Evolutionary conservation across 2,888 invertebrate species (phyloP), one percentile per base, ranked within the genome.

Genomic region (Drosophila greeni): DNA sequence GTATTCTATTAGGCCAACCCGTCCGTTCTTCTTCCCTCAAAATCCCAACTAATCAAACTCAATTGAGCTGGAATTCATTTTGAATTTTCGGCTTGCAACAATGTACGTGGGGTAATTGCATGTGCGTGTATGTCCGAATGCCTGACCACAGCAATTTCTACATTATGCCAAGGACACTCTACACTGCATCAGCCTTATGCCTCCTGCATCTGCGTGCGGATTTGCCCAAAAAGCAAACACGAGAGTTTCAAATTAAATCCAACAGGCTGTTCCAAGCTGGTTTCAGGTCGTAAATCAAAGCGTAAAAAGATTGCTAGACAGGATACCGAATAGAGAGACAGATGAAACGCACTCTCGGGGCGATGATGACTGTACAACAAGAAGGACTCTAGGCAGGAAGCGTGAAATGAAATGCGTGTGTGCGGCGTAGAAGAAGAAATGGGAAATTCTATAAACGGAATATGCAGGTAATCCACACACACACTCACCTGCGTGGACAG

Each of bases 401-500:
- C 74, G 66, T 72, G 52, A 67, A 76, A 70, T 72, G 49, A 67
- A 76, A 70, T 72, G 61, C 66, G 64, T 72, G 45, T 45, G 72
- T 76, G 73, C 76, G 67, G 70, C 76, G 67, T 68, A 78, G 67
- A 37, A 23, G 37, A 62, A 62, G 47, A 68, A 69, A 73, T 71
- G 49, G 51, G 52, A 58, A 59, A 52, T 66, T 48, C 48, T 81
- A 66, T 75, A 74, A 73, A 74, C 74, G 69, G 73, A 65, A 82
- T 75, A 76, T 80, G 78, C 80, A 82, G 82, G 82, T 80, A 82
- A 62, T 60, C 73, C 56, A 40, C 29, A 9, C 51, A 56, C 45
- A 55, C 36, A 40, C 26, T 39, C 80, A 79, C 81, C 81, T 81
- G 81, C 79, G 60, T 40, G 51, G 24, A 36, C 6, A 26, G 60